Percentiles rank a stretch among this genome's conserved stretches.
phyloP scores from a whole-genome alignment of 1,140 invertebrate genomes.

The Planococcus citri region DNA sequence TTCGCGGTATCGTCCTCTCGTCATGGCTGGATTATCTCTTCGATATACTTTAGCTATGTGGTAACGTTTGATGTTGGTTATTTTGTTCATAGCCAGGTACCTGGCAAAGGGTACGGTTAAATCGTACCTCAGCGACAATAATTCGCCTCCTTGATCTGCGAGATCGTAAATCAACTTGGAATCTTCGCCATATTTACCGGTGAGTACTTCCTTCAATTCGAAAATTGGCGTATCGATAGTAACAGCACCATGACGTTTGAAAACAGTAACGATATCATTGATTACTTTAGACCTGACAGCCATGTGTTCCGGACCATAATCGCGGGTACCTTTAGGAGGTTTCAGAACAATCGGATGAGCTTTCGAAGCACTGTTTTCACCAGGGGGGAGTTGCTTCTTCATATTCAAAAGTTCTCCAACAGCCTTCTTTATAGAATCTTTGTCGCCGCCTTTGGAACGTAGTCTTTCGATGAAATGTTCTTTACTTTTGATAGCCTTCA shows the following conservation, averaged over 20 bases:
- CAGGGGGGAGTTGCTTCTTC: not conserved
- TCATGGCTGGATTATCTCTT: slow-evolving; percentile 94
- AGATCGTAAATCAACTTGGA: slow-evolving; percentile 98
- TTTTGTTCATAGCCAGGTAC: slow-evolving; percentile 96
- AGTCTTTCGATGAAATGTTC: not conserved
- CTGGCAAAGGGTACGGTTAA: slow-evolving; percentile 92
- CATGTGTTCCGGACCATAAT: slow-evolving; percentile 92
- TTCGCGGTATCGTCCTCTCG: slow-evolving; percentile 88
- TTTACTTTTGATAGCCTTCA: not conserved
- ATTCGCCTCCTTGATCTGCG: slow-evolving; percentile 96
- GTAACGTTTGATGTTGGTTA: slow-evolving; percentile 84
- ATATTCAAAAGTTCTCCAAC: not conserved
- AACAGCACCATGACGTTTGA: slow-evolving; percentile 95
- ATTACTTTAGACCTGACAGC: slow-evolving; percentile 77
- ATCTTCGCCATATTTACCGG: slow-evolving; percentile 99
- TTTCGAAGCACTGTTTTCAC: not conserved
- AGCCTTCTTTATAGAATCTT: not conserved
- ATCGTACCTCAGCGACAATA: slow-evolving; percentile 78
- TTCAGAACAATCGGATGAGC: slow-evolving; percentile 53
- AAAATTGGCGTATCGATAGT: slow-evolving; percentile 99
- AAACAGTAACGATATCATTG: slow-evolving; percentile 75
- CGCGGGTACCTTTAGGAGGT: slow-evolving; percentile 90
- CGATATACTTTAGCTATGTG: slow-evolving; percentile 94
- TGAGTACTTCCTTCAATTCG: slow-evolving; percentile 96
- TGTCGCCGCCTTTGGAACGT: not conserved